A percentile compares a stretch with the other conserved stretches of the same genome.
Evolutionary conservation across 2,797 vertebrate species (phyloP).

Genomic region (Uromys caudimaculatus): DNA sequence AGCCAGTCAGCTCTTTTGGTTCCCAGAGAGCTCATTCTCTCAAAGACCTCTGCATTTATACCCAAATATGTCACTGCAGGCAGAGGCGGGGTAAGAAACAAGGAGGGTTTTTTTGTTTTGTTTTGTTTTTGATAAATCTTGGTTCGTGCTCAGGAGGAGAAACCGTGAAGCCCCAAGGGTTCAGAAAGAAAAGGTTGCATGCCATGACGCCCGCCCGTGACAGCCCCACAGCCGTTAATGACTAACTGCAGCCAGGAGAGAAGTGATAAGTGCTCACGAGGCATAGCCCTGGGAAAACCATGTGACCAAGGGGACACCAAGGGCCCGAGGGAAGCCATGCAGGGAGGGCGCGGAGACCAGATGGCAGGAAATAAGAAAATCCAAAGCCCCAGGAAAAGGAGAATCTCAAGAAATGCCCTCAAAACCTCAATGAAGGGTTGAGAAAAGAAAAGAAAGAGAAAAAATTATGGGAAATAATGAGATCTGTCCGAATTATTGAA

Average conservation of each 20-base stretch:
- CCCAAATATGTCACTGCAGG: background rate
- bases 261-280: background rate
- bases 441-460: background rate
- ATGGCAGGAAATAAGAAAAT: background rate
- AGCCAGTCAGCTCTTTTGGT: slow-evolving; percentile 3
- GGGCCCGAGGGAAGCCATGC: background rate
- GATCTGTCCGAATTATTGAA: background rate
- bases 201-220: background rate
- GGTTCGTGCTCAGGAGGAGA: background rate
- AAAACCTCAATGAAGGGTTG: background rate
- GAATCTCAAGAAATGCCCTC: background rate
- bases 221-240: background rate
- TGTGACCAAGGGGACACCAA: rapidly evolving
- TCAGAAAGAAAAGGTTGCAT: background rate
- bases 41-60: background rate
- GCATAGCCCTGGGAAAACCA: background rate
- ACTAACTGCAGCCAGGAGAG: background rate
- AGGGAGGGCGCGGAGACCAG: background rate
- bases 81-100: background rate
- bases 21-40: background rate
- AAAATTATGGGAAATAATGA: background rate
- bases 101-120: background rate
- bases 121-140: background rate
- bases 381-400: background rate
- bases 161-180: background rate